Evolutionary conservation across 2,888 invertebrate genomes (phyloP), one percentile per base, ranked within the genome.

Genomic region (Ametastegia equiseti): DNA sequence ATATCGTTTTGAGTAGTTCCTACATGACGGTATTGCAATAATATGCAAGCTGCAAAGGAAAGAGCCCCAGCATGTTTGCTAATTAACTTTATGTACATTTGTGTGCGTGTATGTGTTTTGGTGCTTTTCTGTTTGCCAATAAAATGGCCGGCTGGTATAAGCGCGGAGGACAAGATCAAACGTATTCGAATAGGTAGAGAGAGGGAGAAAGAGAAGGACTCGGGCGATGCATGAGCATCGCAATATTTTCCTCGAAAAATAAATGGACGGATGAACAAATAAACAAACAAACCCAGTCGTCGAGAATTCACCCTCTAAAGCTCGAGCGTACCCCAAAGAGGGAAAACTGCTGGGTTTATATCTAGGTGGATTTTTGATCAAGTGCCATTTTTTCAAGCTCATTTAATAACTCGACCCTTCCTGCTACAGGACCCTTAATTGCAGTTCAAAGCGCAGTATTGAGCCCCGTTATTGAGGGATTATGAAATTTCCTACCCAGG

Each of bases 91-190:
- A 57, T 23, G 30, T 50, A 11, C 50, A 36, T n/a, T 36, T 36
- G n/a, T 69, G 1, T 19, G 33, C 47, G 27, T 13, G 45, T 47
- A 47, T 71, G 47, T 71, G 42, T 71, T 71, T 45, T 47, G n/a
- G 75, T 47, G 50, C 47, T 33, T 36, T 50, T 75, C 33, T 50
- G 75, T 75, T 75, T 75, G 75, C 75, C 54, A 57, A 54, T 75
- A 54, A 75, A 75, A 75, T 75, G 75, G 36, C 71, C 57, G 75
- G 50, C 15, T 30, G 19, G 57, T 75, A 47, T n/a, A n/a, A n/a
- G n/a, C 27, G 30, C 71, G 27, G 71, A 39, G 57, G 57, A 75
- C 75, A 57, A 75, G 75, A 75, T 75, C 75, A 75, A 75, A 75
- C 75, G 75, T 23, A 39, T 67, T 54, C 19, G 57, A 19, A 54